Percentiles rank a stretch among this genome's conserved stretches.
Evolutionary conservation across 2,797 vertebrate genomes (phyloP).

Genomic region (Galagoides demidoff): DNA sequence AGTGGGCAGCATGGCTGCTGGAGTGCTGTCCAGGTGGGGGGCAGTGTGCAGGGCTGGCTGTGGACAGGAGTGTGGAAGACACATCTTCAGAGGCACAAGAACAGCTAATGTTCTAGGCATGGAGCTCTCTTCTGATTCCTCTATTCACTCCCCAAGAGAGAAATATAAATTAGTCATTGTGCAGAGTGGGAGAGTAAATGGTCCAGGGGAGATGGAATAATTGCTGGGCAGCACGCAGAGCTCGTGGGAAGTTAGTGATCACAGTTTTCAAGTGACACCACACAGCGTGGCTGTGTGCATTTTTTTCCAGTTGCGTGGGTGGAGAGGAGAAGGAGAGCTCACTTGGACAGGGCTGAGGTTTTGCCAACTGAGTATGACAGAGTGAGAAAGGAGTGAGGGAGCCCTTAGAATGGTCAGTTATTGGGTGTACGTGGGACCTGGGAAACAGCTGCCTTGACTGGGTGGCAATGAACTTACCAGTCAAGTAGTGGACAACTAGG

Average conservation of each 20-base stretch:
- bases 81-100: neutral
- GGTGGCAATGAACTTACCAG: neutral
- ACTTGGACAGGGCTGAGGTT: neutral
- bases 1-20: too few species aligned
- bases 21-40: neutral
- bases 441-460: neutral
- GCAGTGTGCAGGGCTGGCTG: neutral
- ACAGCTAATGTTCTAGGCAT: fast-evolving
- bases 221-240: neutral
- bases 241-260: neutral
- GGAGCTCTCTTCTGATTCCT: neutral
- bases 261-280: neutral
- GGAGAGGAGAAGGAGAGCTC: neutral
- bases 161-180: neutral
- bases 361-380: neutral
- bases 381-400: neutral
- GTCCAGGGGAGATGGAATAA: neutral
- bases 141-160: neutral
- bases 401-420: neutral
- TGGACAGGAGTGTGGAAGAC: fast-evolving
- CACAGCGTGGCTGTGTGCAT: fast-evolving
- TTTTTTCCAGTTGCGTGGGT: neutral
- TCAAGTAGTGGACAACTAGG: neutral
- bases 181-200: too few species aligned
- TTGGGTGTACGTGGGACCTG: neutral